phyloP scores from a whole-genome alignment of 2,888 invertebrate genomes.

The Elmis aenea region DNA sequence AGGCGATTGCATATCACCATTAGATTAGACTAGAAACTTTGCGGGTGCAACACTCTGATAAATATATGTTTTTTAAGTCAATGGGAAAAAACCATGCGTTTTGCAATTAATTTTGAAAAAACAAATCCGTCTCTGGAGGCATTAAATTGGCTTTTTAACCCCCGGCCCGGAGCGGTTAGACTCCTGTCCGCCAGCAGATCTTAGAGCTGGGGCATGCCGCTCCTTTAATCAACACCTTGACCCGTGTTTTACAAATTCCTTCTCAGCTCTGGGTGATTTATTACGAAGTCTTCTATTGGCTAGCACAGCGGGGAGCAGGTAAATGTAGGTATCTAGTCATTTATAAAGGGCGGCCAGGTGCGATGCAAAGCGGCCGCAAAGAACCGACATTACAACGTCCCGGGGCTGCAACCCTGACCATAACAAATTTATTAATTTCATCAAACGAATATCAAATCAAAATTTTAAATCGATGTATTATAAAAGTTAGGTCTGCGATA shows the following conservation, averaged over 20 bases:
- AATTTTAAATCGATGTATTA: not conserved
- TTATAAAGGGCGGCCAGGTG: constrained; percentile 39
- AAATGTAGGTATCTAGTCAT: constrained; percentile 38
- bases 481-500: too few relatives aligned
- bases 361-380: constrained; percentile 33
- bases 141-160: constrained; percentile 33
- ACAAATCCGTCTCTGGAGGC: constrained; percentile 22
- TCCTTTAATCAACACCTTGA: constrained; percentile 46
- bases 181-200: constrained; percentile 29
- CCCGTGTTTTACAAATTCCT: constrained; percentile 45
- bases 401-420: constrained; percentile 34
- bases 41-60: too few relatives aligned
- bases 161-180: constrained; percentile 29
- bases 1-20: too few relatives aligned
- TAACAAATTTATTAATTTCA: constrained; percentile 37
- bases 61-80: too few relatives aligned
- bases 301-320: constrained; percentile 41
- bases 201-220: constrained; percentile 36
- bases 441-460: constrained; percentile 10
- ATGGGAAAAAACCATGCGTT: too few relatives aligned
- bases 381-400: constrained; percentile 30
- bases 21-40: too few relatives aligned
- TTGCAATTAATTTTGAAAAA: too few relatives aligned
- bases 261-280: constrained; percentile 46
- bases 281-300: constrained; percentile 45